Evolutionary conservation across 2,113 vertebrate genomes (phyloP).

Genomic region (Tringa solitaria): DNA sequence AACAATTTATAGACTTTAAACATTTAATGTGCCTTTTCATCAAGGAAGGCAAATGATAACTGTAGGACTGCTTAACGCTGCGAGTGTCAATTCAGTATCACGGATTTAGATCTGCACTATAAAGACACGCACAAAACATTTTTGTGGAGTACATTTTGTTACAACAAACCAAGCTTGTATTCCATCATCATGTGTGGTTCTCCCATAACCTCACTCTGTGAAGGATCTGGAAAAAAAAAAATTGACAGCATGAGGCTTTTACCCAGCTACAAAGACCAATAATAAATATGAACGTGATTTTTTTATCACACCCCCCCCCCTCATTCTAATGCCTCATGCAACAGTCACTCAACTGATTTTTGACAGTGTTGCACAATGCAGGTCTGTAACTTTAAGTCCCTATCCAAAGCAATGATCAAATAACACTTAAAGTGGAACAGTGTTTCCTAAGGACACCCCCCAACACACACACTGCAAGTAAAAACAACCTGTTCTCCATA

Average conservation of each 20-base stretch:
- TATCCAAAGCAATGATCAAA: neutral
- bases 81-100: slow-evolving; percentile 48
- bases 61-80: slow-evolving; percentile 28
- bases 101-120: slow-evolving; percentile 12
- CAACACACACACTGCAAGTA: neutral
- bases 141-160: slow-evolving; percentile 1
- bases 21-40: slow-evolving; percentile 67
- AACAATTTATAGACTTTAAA: slow-evolving; percentile 49
- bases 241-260: neutral
- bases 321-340: neutral
- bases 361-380: neutral
- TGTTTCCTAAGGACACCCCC: neutral
- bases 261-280: neutral
- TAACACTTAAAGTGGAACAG: neutral
- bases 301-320: too few species aligned
- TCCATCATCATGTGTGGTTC: slow-evolving; percentile 96
- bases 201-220: slow-evolving; percentile 90
- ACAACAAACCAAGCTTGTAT: slow-evolving; percentile 89
- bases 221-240: slow-evolving; percentile 81
- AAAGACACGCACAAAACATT: slow-evolving; percentile 34
- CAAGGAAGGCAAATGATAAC: slow-evolving; percentile 44
- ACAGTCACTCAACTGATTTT: neutral
- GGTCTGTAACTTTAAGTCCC: neutral
- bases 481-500: neutral
- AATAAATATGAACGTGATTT: neutral